Percentiles rank a stretch among this genome's conserved stretches.
Evolutionary conservation across 1,140 invertebrate species (phyloP).

Genomic region (Drosophila sulfurigaster): DNA sequence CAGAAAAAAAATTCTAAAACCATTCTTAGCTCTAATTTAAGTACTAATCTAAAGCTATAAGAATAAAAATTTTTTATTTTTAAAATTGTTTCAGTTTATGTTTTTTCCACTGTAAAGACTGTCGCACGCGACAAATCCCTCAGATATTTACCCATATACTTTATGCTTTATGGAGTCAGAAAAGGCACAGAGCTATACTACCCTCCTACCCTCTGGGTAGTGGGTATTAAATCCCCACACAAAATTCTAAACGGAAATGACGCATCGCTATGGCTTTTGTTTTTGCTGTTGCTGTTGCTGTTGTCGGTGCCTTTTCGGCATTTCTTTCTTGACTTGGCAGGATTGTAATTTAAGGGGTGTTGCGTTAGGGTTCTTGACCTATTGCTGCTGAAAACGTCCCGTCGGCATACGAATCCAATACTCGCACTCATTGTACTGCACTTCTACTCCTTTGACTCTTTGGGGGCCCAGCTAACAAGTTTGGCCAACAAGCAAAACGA

Average conservation of each 20-base stretch:
- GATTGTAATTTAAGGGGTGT: conserved; percentile 49
- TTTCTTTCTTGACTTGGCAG: conserved; percentile 7
- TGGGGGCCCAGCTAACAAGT: not conserved
- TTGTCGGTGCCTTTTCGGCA: conserved; percentile 34
- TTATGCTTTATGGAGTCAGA: no score
- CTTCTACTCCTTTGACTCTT: not conserved
- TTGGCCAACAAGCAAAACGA: not conserved
- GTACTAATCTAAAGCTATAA: no score
- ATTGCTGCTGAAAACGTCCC: conserved; percentile 10
- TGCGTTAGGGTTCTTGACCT: conserved; percentile 68
- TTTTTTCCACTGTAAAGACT: no score
- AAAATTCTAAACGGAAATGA: conserved; percentile 56
- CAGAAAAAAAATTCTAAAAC: no score
- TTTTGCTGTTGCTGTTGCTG: conserved; percentile 34
- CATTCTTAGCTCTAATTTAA: no score
- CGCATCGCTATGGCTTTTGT: conserved; percentile 52
- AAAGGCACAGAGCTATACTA: no score
- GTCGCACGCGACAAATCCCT: no score
- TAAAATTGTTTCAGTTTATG: no score
- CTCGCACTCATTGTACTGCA: not conserved
- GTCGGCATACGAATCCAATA: not conserved
- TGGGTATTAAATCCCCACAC: not conserved
- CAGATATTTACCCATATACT: no score
- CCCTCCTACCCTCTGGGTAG: no score
- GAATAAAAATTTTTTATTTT: no score